phyloP scores from a whole-genome alignment of 1,140 invertebrate species.

The Sarcophaga bullata region DNA sequence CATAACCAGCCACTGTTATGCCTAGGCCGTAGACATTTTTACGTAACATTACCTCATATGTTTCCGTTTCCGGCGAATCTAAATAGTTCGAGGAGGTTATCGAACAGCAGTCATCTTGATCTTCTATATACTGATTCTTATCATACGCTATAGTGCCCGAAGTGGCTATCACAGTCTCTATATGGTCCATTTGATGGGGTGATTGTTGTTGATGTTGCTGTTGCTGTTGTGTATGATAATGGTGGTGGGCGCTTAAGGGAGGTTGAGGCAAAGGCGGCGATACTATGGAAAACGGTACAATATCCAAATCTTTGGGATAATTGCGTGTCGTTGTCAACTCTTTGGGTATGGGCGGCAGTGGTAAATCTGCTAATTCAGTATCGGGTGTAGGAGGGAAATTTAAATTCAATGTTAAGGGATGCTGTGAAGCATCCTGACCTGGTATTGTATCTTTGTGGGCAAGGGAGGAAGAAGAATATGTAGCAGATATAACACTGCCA shows the following conservation, averaged over 20 bases:
- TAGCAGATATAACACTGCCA: neutral
- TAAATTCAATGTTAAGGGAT: constrained; percentile 5
- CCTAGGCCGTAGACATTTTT: constrained; percentile 76
- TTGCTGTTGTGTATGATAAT: neutral
- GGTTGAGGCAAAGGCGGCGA: constrained; percentile 49
- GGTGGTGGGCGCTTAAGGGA: neutral
- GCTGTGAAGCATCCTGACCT: neutral
- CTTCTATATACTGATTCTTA: neutral
- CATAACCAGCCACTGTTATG: constrained; percentile 76
- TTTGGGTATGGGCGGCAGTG: constrained; percentile 59
- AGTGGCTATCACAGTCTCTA: constrained; percentile 60
- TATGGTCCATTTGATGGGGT: constrained; percentile 46
- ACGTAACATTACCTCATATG: constrained; percentile 71
- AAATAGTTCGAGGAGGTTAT: constrained; percentile 55
- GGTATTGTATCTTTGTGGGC: neutral
- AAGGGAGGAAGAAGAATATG: neutral
- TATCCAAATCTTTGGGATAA: constrained; percentile 57
- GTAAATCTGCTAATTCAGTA: constrained; percentile 59
- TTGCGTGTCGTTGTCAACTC: constrained; percentile 45
- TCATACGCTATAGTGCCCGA: constrained; percentile 45
- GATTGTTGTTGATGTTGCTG: constrained; percentile 3
- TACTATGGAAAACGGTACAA: constrained; percentile 62
- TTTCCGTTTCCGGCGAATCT: constrained; percentile 69
- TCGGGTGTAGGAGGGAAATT: constrained; percentile 48
- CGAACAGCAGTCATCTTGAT: constrained; percentile 51